Conservation (phyloP, 2,888 invertebrate species). For the Limenitis camilla region DNA sequence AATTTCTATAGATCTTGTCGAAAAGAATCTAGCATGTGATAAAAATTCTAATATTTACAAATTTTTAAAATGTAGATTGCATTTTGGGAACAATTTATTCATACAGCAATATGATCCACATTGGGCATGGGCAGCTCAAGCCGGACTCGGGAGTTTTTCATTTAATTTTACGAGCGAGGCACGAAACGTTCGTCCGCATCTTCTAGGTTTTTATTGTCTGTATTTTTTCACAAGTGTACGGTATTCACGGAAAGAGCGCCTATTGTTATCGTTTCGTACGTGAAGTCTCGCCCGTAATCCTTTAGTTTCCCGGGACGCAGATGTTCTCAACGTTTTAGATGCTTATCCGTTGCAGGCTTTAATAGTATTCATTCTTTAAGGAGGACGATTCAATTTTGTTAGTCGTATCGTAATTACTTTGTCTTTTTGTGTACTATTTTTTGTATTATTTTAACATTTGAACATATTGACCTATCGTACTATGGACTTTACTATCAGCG, state of each 20-base stretch:
- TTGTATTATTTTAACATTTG: too few relatives aligned
- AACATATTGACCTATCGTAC: too few relatives aligned
- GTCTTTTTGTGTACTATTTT: too few relatives aligned
- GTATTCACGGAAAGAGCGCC: conserved; percentile 38
- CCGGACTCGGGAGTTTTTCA: conserved; percentile 26
- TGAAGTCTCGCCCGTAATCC: conserved; percentile 27
- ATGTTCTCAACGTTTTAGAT: conserved; percentile 28
- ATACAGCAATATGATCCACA: conserved; percentile 39
- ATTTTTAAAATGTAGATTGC: too few relatives aligned
- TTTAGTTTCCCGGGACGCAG: conserved; percentile 31
- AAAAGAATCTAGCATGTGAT: too few relatives aligned
- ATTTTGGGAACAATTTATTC: conserved; percentile 27
- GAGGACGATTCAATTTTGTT: neutral
- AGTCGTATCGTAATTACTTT: conserved; percentile 2
- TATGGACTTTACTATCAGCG: too few relatives aligned
- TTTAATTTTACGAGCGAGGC: conserved; percentile 62
- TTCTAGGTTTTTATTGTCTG: conserved; percentile 54
- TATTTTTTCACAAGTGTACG: conserved; percentile 55
- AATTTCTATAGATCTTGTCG: too few relatives aligned
- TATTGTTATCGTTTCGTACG: conserved; percentile 50
- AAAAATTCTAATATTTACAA: too few relatives aligned
- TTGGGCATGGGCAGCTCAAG: conserved; percentile 26
- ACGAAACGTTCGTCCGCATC: conserved; percentile 43
- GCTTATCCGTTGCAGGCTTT: conserved; percentile 20
- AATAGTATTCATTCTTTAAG: conserved; percentile 21